These are phyloP conservation scores for Lethocerus indicus DNA, from an alignment of 1,140 invertebrate species.

Conservation along the genomic window DNA sequence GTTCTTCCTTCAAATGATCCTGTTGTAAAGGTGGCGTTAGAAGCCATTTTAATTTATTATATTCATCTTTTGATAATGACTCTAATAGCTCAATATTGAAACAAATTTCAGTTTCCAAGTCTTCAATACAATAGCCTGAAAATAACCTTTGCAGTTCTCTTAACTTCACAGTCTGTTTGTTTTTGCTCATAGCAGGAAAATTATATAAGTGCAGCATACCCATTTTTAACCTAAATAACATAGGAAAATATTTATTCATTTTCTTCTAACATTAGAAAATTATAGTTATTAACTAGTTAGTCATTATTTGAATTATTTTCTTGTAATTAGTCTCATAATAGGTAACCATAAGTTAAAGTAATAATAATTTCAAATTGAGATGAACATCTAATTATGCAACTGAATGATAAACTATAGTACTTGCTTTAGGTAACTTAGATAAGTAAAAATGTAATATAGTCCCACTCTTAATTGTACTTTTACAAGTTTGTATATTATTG, in stretches of 20 bases:
- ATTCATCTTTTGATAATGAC: constrained; percentile 31
- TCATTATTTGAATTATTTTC: too few species aligned
- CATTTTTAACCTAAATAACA: constrained; percentile 11
- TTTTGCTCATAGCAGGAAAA: constrained; percentile 21
- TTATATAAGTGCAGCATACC: constrained; percentile 19
- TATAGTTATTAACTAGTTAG: too few species aligned
- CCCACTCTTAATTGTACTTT: too few species aligned
- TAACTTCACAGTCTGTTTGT: constrained; percentile 17
- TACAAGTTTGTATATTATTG: too few species aligned
- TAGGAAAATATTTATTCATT: background rate
- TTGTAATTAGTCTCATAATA: too few species aligned
- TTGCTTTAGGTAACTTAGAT: too few species aligned
- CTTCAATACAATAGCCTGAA: constrained; percentile 22
- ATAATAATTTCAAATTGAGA: too few species aligned
- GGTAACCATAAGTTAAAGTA: too few species aligned
- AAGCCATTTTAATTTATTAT: constrained; percentile 48
- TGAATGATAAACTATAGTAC: too few species aligned
- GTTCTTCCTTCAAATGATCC: constrained; percentile 27
- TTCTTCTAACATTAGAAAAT: background rate
- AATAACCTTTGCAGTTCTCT: constrained; percentile 17
- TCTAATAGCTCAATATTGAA: constrained; percentile 52
- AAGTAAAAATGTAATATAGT: too few species aligned
- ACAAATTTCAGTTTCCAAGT: constrained; percentile 54
- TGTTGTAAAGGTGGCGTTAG: constrained; percentile 43
- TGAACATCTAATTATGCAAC: too few species aligned